phyloP scores from a whole-genome alignment of 2,113 vertebrate species.

The Leptobrachium ailaonicum region DNA sequence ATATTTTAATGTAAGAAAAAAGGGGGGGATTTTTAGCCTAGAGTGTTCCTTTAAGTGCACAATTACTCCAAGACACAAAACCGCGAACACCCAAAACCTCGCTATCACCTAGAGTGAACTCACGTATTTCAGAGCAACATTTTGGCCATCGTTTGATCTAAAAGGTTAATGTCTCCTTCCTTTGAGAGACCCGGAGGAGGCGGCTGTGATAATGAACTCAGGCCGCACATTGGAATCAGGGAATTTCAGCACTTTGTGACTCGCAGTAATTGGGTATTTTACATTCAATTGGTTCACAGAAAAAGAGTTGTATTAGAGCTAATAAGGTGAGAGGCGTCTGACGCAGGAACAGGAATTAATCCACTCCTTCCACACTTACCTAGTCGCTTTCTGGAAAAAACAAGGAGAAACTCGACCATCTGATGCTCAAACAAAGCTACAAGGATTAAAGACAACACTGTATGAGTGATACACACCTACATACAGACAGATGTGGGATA shows the following conservation, averaged over 20 bases:
- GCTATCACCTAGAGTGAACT: not conserved
- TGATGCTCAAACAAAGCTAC: too few species aligned
- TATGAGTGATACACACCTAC: too few species aligned
- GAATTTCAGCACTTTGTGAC: slow-evolving; percentile 23
- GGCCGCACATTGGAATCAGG: slow-evolving; percentile 22
- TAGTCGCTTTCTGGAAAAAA: too few species aligned
- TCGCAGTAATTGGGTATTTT: slow-evolving; percentile 19
- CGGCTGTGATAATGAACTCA: slow-evolving; percentile 21
- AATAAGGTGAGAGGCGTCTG: not conserved
- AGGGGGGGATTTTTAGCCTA: too few species aligned
- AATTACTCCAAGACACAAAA: too few species aligned
- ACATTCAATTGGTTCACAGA: slow-evolving; percentile 11
- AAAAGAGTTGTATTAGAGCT: not conserved
- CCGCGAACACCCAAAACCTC: too few species aligned
- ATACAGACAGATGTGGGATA: too few species aligned
- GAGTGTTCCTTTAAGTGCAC: too few species aligned
- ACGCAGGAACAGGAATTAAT: not conserved
- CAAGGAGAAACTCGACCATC: too few species aligned
- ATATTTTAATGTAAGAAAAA: too few species aligned
- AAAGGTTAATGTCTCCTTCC: not conserved
- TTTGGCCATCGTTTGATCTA: not conserved
- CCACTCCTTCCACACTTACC: not conserved
- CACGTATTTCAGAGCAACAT: not conserved
- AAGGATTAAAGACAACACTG: too few species aligned
- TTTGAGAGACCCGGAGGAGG: slow-evolving; percentile 18